Evolutionary conservation across 2,797 vertebrate species (phyloP), one percentile per base, ranked within the genome.

Genomic region (Acanthurus lineatus): DNA sequence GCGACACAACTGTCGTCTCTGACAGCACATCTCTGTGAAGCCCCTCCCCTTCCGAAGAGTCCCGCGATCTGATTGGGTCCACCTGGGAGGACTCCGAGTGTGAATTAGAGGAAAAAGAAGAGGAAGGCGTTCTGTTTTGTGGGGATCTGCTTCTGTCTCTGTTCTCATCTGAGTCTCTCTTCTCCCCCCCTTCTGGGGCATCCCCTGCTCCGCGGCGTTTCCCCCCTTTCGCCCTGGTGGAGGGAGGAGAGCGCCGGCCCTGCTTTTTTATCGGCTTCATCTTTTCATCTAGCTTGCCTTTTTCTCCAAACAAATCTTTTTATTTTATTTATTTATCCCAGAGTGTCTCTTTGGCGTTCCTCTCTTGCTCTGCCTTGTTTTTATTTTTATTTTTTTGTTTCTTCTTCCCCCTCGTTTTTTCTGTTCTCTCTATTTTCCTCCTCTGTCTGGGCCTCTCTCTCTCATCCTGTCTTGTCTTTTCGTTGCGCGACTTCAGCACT

Each of bases 191-290:
- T 3, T 96, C 95, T 0, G 93, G 86, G 62, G 89, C 88, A 60
- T 96, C 95, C 38, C 86, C 89, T 0, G 17, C 86, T n/a, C 92
- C 94, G 0, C 93, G 94, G 15, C 94, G 95, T 82, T 96, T 96
- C 68, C 94, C 95, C 77, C 96, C 96, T 87, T 97, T 97, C 79
- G 96, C 95, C 75, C 97, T 93, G 35, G 96, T 96, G 75, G 96
- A 96, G 17, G 95, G 96, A 58, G 97, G 96, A 44, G 96, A 96
- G 81, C 72, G 92, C 68, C 96, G 93, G 20, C 93, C 91, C 81
- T 95, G 95, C 90, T 97, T 97, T 89, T 96, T 97, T 91, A 96
- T 93, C 19, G 96, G 96, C 92, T 97, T 98, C 97, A 97, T 97
- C 89, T 89, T 90, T 83, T 93, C 91, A 92, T 94, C 76, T 72